Conservation (phyloP, 2,888 invertebrate genomes). For the Fragum fragum region DNA sequence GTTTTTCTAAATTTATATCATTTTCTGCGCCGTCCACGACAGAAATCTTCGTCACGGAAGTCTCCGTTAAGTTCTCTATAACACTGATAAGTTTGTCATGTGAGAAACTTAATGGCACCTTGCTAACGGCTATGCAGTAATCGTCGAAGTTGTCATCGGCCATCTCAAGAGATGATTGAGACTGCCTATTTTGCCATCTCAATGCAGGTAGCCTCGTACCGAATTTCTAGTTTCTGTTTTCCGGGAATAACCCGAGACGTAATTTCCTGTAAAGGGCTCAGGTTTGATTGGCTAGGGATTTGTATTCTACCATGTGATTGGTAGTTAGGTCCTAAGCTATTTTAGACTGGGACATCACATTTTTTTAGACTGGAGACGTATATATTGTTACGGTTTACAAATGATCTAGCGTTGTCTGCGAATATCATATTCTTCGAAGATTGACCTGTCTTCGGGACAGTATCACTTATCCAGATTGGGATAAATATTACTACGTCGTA, state of each 20-base stretch:
- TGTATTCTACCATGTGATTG: neutral
- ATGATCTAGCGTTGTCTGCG: no score
- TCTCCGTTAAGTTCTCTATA: neutral
- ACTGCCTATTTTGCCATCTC: neutral
- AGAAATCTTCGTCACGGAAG: neutral
- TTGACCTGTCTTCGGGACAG: no score
- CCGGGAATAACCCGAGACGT: neutral
- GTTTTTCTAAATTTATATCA: neutral
- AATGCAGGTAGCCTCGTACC: neutral
- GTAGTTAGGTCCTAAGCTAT: neutral
- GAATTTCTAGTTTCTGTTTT: neutral
- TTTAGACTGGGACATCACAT: neutral
- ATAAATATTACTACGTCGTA: no score
- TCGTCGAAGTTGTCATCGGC: neutral
- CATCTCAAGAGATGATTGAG: neutral
- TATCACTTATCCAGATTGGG: no score
- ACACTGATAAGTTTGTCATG: neutral
- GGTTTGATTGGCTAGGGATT: neutral
- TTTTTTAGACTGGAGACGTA: no score
- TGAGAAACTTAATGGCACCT: neutral
- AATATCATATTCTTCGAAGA: no score
- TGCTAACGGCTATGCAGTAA: slow-evolving; percentile 2
- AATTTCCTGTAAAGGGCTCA: neutral
- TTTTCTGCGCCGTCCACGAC: slow-evolving; percentile 3
- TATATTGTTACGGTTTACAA: no score